These are phyloP conservation scores for Microctenopoma lineatum DNA, from an alignment of 2,797 vertebrate genomes.

Conservation along the genomic window DNA sequence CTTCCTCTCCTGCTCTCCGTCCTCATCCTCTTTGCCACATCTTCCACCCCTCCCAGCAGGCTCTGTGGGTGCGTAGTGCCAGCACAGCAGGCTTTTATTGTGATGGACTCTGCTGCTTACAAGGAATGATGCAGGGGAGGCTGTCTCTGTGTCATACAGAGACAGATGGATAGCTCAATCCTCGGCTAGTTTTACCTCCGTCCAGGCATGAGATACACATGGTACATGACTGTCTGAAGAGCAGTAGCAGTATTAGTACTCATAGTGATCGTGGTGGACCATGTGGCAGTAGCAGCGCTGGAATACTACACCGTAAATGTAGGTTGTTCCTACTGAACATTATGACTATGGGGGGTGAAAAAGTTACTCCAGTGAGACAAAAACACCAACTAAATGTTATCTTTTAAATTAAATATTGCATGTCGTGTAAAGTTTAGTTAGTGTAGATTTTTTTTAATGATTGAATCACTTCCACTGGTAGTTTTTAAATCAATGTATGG, in stretches of 20 bases:
- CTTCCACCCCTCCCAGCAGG: conserved; percentile 57
- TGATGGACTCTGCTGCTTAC: conserved; percentile 80
- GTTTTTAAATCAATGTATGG: too few species aligned
- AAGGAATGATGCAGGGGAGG: conserved; percentile 76
- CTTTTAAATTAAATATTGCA: too few species aligned
- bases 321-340: too few species aligned
- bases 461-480: too few species aligned
- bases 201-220: conserved; percentile 13
- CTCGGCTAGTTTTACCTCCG: conserved; percentile 38
- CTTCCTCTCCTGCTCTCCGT: conserved; percentile 39
- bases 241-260: too few species aligned
- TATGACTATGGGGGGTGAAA: too few species aligned
- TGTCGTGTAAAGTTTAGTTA: too few species aligned
- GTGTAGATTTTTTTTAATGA: too few species aligned
- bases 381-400: too few species aligned
- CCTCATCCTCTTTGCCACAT: conserved; percentile 64
- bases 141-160: conserved; percentile 50
- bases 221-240: neutral
- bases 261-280: neutral
- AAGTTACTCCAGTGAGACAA: too few species aligned
- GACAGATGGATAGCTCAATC: conserved; percentile 73
- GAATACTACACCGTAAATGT: too few species aligned
- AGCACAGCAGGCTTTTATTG: conserved; percentile 77
- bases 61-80: conserved; percentile 54
- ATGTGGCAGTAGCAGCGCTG: neutral